Evolutionary conservation across 2,113 vertebrate genomes (phyloP).

Genomic region (Petroica traversi): DNA sequence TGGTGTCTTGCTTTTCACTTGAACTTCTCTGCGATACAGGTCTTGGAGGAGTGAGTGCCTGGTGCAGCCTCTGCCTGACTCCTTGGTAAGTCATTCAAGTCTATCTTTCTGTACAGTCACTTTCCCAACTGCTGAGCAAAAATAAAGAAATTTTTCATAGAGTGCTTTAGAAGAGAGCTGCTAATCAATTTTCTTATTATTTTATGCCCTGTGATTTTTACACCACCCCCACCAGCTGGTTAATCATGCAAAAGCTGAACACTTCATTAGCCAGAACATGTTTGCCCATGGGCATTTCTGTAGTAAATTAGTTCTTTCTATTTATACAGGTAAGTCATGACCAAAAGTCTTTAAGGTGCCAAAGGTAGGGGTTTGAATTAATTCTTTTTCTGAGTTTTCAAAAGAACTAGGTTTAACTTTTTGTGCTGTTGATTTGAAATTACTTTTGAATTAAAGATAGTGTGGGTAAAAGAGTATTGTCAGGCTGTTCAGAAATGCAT

Average conservation of each 20-base stretch:
- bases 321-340: slow-evolving; percentile 86
- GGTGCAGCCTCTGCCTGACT: neutral
- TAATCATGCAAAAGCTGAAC: slow-evolving; percentile 92
- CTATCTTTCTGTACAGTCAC: slow-evolving; percentile 7
- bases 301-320: slow-evolving; percentile 86
- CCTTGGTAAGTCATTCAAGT: slow-evolving; percentile 53
- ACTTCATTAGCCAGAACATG: slow-evolving; percentile 94
- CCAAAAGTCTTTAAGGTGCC: slow-evolving; percentile 81
- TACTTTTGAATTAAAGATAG: slow-evolving; percentile 40
- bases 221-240: slow-evolving; percentile 91
- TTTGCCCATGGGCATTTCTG: slow-evolving; percentile 89
- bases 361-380: slow-evolving; percentile 80
- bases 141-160: slow-evolving; percentile 56
- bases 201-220: slow-evolving; percentile 91
- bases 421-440: slow-evolving; percentile 10
- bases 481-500: neutral
- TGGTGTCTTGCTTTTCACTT: slow-evolving; percentile 42
- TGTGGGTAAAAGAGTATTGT: neutral
- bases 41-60: slow-evolving; percentile 28
- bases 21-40: slow-evolving; percentile 24
- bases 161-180: slow-evolving; percentile 85
- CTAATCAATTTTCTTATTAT: slow-evolving; percentile 93
- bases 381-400: slow-evolving; percentile 60
- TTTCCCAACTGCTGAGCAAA: slow-evolving; percentile 51
- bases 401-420: slow-evolving; percentile 48